Conservation (phyloP, 92 coral and sea anemone genomes). For the Umimayanthus chanpuru region DNA sequence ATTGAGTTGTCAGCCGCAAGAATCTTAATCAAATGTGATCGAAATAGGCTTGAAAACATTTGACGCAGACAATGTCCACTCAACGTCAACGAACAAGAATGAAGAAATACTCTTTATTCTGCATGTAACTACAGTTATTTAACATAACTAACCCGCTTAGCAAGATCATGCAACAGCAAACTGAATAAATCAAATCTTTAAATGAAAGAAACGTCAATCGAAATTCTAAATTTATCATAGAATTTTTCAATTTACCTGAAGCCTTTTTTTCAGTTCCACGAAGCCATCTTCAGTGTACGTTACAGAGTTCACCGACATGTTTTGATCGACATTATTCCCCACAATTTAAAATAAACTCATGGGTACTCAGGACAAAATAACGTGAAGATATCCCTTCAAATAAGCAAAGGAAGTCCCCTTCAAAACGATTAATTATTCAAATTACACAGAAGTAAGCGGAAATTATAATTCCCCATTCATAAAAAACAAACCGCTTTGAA, state of each 20-base stretch:
- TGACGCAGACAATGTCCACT: neutral
- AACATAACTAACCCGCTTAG: neutral
- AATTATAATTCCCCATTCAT: neutral
- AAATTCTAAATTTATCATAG: neutral
- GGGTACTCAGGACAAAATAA: neutral
- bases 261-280: constrained; percentile 40
- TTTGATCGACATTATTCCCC: constrained; percentile 4
- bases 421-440: constrained; percentile 39
- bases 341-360: constrained; percentile 2
- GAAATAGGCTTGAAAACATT: constrained; percentile 1
- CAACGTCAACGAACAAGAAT: neutral
- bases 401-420: neutral
- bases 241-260: constrained; percentile 40
- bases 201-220: neutral
- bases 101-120: neutral
- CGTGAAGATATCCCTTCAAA: neutral
- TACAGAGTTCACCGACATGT: constrained; percentile 27
- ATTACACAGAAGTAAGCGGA: neutral
- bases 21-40: constrained; percentile 31
- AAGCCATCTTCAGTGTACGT: constrained; percentile 39
- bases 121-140: neutral
- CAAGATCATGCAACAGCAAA: neutral
- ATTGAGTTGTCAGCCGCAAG: neutral
- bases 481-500: neutral
- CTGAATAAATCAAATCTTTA: constrained; percentile 13